phyloP scores from a whole-genome alignment of 2,888 invertebrate genomes.

The Xestoiulus laeticollis region DNA sequence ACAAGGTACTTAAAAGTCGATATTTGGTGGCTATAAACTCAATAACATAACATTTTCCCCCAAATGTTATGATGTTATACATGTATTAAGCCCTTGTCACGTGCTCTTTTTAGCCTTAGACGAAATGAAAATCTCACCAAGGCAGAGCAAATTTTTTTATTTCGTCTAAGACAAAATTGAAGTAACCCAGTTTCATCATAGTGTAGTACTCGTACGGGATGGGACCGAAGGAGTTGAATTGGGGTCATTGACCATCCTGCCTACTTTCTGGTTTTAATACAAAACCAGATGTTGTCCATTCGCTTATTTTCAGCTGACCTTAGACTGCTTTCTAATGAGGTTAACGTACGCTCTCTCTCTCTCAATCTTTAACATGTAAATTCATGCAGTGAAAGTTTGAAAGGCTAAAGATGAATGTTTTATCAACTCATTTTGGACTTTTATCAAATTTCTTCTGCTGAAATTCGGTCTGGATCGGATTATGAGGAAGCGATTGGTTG shows the following conservation, averaged over 20 bases:
- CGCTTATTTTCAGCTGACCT: slow-evolving; percentile 30
- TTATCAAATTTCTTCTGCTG: background rate
- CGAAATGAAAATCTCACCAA: too few relatives aligned
- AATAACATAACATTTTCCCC: too few relatives aligned
- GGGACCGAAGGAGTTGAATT: slow-evolving; percentile 15
- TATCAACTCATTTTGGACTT: background rate
- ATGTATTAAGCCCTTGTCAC: too few relatives aligned
- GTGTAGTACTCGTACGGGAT: background rate
- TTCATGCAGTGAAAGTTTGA: slow-evolving; percentile 10
- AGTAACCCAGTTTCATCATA: slow-evolving; percentile 34
- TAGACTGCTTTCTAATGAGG: slow-evolving; percentile 38
- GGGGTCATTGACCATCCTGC: background rate
- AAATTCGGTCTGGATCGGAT: background rate
- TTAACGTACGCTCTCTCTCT: slow-evolving; percentile 14
- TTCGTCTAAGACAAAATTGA: too few relatives aligned
- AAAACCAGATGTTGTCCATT: slow-evolving; percentile 2
- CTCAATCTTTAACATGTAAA: background rate
- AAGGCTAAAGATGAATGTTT: slow-evolving; percentile 5
- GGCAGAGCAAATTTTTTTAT: too few relatives aligned
- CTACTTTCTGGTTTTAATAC: background rate
- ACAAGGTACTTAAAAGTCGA: slow-evolving; percentile 57
- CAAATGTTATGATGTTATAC: too few relatives aligned
- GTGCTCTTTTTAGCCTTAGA: too few relatives aligned
- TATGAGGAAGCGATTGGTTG: background rate
- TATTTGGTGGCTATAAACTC: too few relatives aligned